These are phyloP conservation scores for Hycleus cichorii DNA, from an alignment of 1,140 invertebrate genomes.

Conservation along the genomic window DNA sequence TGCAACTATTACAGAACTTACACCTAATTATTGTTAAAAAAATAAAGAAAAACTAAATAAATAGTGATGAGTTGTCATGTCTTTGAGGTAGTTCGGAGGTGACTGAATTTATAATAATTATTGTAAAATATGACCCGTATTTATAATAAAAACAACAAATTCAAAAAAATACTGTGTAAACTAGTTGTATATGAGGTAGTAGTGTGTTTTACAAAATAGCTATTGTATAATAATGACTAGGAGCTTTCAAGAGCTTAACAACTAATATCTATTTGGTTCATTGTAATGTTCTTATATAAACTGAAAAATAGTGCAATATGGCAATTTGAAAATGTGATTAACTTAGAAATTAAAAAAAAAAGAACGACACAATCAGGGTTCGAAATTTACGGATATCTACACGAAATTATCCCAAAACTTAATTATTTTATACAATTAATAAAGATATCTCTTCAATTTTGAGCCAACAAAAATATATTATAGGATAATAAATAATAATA, in stretches of 20 bases:
- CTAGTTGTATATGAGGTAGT: constrained; percentile 7
- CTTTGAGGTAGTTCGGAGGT: constrained; percentile 10
- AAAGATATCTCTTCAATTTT: neutral
- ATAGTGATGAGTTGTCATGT: constrained; percentile 14
- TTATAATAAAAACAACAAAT: constrained; percentile 9
- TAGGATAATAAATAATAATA: neutral
- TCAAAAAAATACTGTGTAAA: neutral
- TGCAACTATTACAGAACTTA: neutral
- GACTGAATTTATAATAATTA: constrained; percentile 6
- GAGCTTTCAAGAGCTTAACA: constrained; percentile 9
- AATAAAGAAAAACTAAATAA: constrained; percentile 8
- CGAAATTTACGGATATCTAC: neutral
- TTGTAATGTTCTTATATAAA: constrained; percentile 2
- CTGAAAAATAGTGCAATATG: constrained; percentile 4
- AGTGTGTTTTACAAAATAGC: neutral
- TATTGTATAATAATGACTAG: constrained; percentile 15
- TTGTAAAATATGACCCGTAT: constrained; percentile 14
- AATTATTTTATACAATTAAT: neutral
- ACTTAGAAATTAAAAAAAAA: neutral
- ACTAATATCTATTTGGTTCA: constrained; percentile 20
- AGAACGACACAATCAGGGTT: constrained; percentile 16
- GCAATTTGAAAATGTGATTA: constrained; percentile 1
- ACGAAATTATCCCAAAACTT: neutral
- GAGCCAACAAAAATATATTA: neutral
- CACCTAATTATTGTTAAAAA: neutral